Evolutionary conservation across 2,113 vertebrate species (phyloP).

Genomic region (Terrapene triunguis): DNA sequence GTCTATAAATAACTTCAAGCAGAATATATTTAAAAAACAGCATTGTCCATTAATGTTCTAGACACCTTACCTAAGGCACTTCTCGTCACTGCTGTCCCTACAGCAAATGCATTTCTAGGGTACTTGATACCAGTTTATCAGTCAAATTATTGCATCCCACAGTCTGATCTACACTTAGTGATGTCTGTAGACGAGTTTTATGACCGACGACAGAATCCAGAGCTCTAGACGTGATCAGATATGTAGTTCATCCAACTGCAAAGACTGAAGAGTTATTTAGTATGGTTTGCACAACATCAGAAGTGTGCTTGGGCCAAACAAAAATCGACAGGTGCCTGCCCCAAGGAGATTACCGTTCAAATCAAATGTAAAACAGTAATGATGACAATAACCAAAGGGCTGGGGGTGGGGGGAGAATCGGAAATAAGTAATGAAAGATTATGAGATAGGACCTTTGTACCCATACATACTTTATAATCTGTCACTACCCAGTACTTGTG

Average conservation of each 20-base stretch:
- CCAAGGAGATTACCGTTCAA: background rate
- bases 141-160: background rate
- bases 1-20: background rate
- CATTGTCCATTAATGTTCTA: background rate
- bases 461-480: background rate
- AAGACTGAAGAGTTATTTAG: background rate
- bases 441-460: background rate
- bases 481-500: background rate
- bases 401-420: rapidly evolving
- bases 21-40: background rate
- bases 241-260: background rate
- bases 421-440: background rate
- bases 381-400: background rate
- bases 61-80: background rate
- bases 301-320: rapidly evolving
- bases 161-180: background rate
- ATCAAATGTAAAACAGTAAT: background rate
- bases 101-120: background rate
- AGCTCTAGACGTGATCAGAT: background rate
- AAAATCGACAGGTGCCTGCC: background rate
- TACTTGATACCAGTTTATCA: rapidly evolving
- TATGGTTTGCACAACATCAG: background rate
- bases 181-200: background rate
- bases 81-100: background rate
- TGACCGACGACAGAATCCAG: background rate